These are phyloP conservation scores for Drosophila dunni DNA, from an alignment of 1,140 invertebrate genomes.

Conservation along the genomic window DNA sequence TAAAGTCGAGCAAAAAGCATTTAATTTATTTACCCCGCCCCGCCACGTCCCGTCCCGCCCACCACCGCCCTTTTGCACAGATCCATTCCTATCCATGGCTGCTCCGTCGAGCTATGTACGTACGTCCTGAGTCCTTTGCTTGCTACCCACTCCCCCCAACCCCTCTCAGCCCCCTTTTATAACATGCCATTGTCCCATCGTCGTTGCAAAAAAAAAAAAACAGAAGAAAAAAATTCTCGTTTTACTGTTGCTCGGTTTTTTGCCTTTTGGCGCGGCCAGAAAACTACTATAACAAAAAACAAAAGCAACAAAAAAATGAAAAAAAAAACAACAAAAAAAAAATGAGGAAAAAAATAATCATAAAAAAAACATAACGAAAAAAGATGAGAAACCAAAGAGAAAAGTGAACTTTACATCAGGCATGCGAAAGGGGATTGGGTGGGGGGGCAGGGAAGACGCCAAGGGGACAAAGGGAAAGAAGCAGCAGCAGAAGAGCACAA, in stretches of 20 bases:
- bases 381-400: conserved; percentile 33
- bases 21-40: conserved; percentile 77
- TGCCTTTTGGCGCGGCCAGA: conserved; percentile 59
- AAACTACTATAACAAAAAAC: conserved; percentile 67
- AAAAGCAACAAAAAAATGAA: conserved; percentile 33
- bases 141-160: not conserved
- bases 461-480: conserved; percentile 18
- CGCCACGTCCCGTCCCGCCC: not conserved
- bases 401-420: conserved; percentile 47
- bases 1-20: conserved; percentile 76
- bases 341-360: conserved; percentile 26
- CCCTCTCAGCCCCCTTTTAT: not conserved
- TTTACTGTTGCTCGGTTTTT: conserved; percentile 77
- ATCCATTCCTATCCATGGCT: conserved; percentile 23
- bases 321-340: conserved; percentile 37
- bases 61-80: not conserved
- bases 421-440: conserved; percentile 26
- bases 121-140: conserved; percentile 35
- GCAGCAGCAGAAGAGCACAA: conserved; percentile 21
- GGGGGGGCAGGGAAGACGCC: conserved; percentile 4
- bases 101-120: conserved; percentile 9
- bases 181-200: conserved; percentile 35
- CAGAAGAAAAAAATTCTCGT: conserved; percentile 37
- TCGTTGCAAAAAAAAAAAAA: conserved; percentile 37
- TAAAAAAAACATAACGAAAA: conserved; percentile 12